Evolutionary conservation across 2,888 invertebrate species (phyloP), one percentile per base, ranked within the genome.

Genomic region (Conus canariensis): DNA sequence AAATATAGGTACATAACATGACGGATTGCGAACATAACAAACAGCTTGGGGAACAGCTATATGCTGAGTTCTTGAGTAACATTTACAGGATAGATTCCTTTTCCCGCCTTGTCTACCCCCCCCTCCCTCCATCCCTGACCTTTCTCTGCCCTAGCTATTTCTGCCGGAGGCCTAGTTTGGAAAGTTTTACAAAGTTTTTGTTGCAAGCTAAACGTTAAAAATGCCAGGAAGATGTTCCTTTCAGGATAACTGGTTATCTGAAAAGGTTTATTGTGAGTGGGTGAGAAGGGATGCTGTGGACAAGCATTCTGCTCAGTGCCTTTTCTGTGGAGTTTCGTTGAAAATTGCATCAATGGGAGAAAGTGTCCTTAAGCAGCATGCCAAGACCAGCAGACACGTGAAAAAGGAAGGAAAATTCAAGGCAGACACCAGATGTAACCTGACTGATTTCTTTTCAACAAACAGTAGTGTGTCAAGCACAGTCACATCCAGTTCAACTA

Each of bases 321-420:
- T 30, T 30, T 30, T 30, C 2, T 77, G 77, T 25, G 82, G 56
- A n/a, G 82, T 82, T 16, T 82, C 16, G 22, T 82, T 82, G 22
- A 45, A 56, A 22, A 1, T 56, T 82, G 22, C 82, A 56, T 56
- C 56, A 22, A 82, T 82, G 56, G 82, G 82, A 22, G 82, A 82
- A 6, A 82, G 82, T 82, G 82, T 82, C 22, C 56, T 82, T 14
- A 82, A 22, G 56, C 82, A 82, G 19, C 56, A 82, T 82, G 56
- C 82, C 82, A 82, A 82, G 56, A 82, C 82, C n/a, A 45, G 45
- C 14, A 82, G 82, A 82, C 82, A 82, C 45, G 14, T 16, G 82
- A 82, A 82, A 82, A 82, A 82, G 56, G 82, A 82, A 22, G 0
- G 82, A 82, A 16, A 82, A 56, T 82, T 82, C 82, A 82, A 82